phyloP scores from a whole-genome alignment of 1,140 invertebrate genomes.

The Ctenoplectra terminalis region DNA sequence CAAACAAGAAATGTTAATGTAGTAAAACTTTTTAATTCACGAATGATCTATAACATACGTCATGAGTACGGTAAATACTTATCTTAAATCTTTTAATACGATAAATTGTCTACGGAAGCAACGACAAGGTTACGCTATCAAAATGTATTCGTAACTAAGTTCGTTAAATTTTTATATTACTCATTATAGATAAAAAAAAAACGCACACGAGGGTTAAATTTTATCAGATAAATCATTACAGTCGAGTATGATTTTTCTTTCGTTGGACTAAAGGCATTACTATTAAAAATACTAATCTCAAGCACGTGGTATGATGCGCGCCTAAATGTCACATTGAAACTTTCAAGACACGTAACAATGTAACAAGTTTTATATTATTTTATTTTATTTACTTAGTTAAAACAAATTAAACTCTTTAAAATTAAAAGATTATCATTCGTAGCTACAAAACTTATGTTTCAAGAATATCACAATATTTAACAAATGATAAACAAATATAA shows the following conservation, averaged over 20 bases:
- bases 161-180: neutral
- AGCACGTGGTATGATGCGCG: neutral
- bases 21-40: neutral
- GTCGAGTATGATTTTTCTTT: neutral
- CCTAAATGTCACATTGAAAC: neutral
- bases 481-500: too few relatives aligned
- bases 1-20: neutral
- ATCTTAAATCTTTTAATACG: neutral
- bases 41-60: neutral
- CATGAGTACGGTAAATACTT: neutral
- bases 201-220: neutral
- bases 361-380: neutral
- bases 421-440: neutral
- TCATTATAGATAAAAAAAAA: neutral
- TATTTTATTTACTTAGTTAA: neutral
- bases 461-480: too few relatives aligned
- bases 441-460: too few relatives aligned
- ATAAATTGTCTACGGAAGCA: neutral
- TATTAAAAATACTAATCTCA: neutral
- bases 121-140: neutral
- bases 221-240: neutral
- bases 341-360: neutral
- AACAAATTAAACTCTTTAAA: neutral
- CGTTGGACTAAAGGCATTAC: neutral
- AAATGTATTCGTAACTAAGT: neutral